Evolutionary conservation across 2,888 invertebrate species (phyloP).

Genomic region (Aphrophora alni): DNA sequence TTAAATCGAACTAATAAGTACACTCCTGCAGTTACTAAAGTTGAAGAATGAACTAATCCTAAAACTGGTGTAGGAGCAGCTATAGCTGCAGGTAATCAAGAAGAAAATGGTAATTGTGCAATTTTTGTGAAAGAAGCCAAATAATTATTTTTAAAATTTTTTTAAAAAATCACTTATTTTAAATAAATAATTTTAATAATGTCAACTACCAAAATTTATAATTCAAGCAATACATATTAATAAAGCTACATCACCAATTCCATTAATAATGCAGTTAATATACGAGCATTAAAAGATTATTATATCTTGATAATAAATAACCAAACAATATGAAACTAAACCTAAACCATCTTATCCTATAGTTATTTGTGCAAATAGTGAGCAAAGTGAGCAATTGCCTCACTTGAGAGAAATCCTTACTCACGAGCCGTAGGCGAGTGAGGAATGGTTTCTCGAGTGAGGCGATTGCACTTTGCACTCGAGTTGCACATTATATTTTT

Average conservation of each 20-base stretch:
- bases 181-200: background rate
- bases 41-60: conserved; percentile 82
- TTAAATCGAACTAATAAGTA: background rate
- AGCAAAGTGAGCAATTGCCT: no score
- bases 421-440: no score
- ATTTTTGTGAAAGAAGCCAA: conserved; percentile 74
- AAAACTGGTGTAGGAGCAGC: conserved; percentile 79
- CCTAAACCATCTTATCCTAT: conserved; percentile 78
- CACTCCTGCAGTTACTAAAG: conserved; percentile 59
- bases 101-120: conserved; percentile 81
- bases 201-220: background rate
- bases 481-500: no score
- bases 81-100: conserved; percentile 77
- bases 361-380: no score
- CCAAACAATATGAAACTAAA: conserved; percentile 74
- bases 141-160: conserved; percentile 50
- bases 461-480: no score
- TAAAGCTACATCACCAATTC: conserved; percentile 65
- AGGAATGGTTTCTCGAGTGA: no score
- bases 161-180: background rate
- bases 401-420: no score
- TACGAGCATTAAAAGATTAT: conserved; percentile 72
- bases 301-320: conserved; percentile 74
- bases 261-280: conserved; percentile 76
- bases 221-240: background rate